phyloP scores from a whole-genome alignment of 2,888 invertebrate species.

The Rhabditoides inermis region DNA sequence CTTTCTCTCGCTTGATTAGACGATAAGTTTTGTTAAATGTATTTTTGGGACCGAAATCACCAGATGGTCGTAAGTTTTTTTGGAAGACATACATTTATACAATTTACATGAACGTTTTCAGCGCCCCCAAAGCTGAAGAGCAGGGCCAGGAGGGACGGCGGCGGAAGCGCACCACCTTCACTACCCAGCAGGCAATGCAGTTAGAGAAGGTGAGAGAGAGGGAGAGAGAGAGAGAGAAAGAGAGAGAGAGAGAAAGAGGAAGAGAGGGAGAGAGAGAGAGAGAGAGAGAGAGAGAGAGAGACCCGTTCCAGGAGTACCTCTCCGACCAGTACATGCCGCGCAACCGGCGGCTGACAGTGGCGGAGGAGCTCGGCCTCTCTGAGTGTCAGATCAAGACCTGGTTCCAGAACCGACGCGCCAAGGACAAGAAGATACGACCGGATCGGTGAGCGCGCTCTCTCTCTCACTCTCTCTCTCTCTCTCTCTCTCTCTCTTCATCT shows the following conservation, averaged over 20 bases:
- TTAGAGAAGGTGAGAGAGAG: constrained; percentile 21
- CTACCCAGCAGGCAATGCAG: constrained; percentile 24
- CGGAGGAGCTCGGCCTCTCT: constrained; percentile 21
- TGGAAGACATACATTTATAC: too few species aligned
- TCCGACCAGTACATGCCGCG: constrained; percentile 35
- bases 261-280: too few species aligned
- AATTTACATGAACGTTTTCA: too few species aligned
- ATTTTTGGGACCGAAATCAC: too few species aligned
- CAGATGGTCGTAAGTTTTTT: too few species aligned
- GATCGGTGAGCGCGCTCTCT: not conserved
- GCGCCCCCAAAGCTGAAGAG: too few species aligned
- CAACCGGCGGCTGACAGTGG: constrained; percentile 26
- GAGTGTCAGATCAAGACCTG: constrained; percentile 41
- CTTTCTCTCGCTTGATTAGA: not conserved
- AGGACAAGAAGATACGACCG: constrained; percentile 24
- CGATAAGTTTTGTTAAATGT: constrained; percentile 9
- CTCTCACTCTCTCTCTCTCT: not conserved
- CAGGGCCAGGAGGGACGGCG: constrained; percentile 4
- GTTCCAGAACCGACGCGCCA: constrained; percentile 36
- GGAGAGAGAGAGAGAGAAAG: too few species aligned
- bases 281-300: too few species aligned
- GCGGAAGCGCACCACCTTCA: constrained; percentile 33
- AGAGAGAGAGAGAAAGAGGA: too few species aligned
- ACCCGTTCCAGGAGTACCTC: constrained; percentile 34
- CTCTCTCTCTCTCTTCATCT: constrained; percentile 1